Evolutionary conservation across 2,113 vertebrate genomes (phyloP), one percentile per base, ranked within the genome.

Genomic region (Passer domesticus): DNA sequence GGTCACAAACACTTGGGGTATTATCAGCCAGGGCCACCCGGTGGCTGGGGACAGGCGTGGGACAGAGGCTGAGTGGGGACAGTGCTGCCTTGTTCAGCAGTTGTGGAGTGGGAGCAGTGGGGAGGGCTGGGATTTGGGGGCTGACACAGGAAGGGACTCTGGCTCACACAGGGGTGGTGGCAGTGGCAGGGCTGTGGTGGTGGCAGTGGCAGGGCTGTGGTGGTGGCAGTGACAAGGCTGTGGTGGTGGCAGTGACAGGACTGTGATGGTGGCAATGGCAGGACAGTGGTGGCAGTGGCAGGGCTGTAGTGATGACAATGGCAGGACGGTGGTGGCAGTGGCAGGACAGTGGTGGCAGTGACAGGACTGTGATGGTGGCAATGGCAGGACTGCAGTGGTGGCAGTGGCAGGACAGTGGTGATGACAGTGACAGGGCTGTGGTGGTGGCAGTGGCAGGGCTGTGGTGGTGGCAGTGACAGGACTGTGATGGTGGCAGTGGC

Each of bases 351-450:
- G 16, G 15, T 18, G 27, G 39, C 39, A 39, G 28, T 53, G 52
- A 10, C 50, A 52, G 2, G 35, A 37, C 35, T 37, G 18, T 3
- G n/a, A n/a, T n/a, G 3, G 11, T 53, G 58, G 4, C 25, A 12
- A 11, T 41, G 27, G 3, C n/a, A 35, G n/a, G 56, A 8, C 23
- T 1, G 15, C 2, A 13, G 21, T 10, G 20, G 33, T 58, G 33
- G 4, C 33, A n/a, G 1, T n/a, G 55, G 0, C 15, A 52, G 27
- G 50, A 28, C 50, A 6, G 30, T 11, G 16, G 10, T 18, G 27
- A 16, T 53, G 52, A 6, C 50, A 52, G 2, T 17, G 50, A 1
- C 15, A 52, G 27, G 50, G 28, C 50, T 10, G 50, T 15, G 15
- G 41, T 4, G 22, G 39, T 23, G 10, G 30, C 7, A 8, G 12